phyloP scores from a whole-genome alignment of 2,113 vertebrate species.

The Sminthopsis crassicaudata region DNA sequence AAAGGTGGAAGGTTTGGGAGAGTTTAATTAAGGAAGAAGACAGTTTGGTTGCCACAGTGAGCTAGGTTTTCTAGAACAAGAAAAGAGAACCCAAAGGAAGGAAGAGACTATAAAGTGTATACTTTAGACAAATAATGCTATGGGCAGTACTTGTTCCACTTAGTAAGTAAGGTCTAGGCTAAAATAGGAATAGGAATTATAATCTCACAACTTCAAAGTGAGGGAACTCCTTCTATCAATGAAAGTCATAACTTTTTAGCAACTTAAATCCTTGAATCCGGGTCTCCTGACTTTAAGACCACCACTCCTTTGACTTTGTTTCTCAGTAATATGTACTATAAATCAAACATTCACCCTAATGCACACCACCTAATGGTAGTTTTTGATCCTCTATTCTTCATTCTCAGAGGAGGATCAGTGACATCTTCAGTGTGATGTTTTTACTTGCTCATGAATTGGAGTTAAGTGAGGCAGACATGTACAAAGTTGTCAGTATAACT shows the following conservation, averaged over 20 bases:
- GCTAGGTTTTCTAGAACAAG: background rate
- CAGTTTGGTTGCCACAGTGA: background rate
- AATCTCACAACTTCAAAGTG: background rate
- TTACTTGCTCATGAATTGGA: no score
- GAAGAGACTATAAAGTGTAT: background rate
- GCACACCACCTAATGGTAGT: background rate
- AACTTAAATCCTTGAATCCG: background rate
- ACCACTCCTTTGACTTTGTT: background rate
- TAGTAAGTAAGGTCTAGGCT: background rate
- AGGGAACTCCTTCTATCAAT: background rate
- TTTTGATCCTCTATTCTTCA: no score
- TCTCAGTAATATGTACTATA: background rate
- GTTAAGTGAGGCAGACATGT: no score
- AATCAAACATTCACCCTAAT: background rate
- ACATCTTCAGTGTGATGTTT: no score
- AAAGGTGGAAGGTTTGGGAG: background rate
- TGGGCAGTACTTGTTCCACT: background rate
- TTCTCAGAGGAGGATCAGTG: no score
- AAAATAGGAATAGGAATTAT: background rate
- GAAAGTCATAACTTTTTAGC: background rate
- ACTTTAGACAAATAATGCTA: background rate
- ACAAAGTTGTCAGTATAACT: no score
- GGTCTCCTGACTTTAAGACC: background rate
- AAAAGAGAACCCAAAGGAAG: background rate
- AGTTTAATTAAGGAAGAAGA: background rate